Conservation (phyloP, 1,140 invertebrate species). For the Bombus difficillimus region DNA sequence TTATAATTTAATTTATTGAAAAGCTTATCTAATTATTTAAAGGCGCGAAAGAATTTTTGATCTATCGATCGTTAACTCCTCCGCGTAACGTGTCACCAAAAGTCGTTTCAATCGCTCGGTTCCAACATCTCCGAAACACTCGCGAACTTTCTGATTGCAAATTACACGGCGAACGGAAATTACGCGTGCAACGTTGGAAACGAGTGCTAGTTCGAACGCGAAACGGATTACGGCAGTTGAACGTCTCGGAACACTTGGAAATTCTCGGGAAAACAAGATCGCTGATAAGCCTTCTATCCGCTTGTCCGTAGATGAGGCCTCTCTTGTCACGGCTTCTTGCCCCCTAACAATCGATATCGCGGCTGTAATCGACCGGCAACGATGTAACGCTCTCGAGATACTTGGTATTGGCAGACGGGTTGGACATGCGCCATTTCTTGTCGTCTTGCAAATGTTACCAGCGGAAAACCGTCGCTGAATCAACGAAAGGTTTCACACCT, state of each 20-base stretch:
- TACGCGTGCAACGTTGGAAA: neutral
- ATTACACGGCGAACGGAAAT: neutral
- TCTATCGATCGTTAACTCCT: too few species aligned
- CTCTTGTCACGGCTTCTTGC: constrained; percentile 44
- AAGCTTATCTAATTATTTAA: too few species aligned
- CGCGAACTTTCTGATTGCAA: neutral
- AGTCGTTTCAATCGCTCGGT: too few species aligned
- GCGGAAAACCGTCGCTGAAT: neutral
- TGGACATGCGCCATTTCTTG: constrained; percentile 59
- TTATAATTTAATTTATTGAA: too few species aligned
- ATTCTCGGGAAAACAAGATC: neutral
- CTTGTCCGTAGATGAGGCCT: neutral
- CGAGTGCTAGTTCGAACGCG: neutral
- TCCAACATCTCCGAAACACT: too few species aligned
- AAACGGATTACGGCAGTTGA: neutral
- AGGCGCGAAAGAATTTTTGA: too few species aligned
- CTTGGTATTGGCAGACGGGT: constrained; percentile 61
- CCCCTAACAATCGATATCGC: constrained; percentile 51
- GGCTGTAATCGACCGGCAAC: constrained; percentile 61
- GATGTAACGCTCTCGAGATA: constrained; percentile 57
- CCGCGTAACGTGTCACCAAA: too few species aligned
- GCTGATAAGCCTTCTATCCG: constrained; percentile 33
- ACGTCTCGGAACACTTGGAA: neutral
- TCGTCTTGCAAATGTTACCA: constrained; percentile 24
- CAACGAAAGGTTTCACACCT: neutral